Base-by-base conservation (phyloP, 2,113 vertebrate genomes). In the Lagopus leucura region DNA sequence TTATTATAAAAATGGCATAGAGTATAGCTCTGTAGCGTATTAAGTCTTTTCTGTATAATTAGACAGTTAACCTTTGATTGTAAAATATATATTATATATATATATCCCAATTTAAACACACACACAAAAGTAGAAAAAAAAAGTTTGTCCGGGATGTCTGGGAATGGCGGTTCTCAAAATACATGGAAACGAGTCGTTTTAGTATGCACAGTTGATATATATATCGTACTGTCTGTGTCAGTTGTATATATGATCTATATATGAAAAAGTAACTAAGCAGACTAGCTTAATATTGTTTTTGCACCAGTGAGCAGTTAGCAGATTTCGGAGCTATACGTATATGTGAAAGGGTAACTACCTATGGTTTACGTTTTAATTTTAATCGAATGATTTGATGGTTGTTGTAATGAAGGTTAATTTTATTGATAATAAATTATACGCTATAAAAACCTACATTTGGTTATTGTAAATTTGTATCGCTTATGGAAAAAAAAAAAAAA, bases 401-500 rank as follows among this genome's bases (percentile, higher is more conserved):
- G 93, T 92, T 98, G 97, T 98, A 98, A 98, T 97, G 97, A 96
- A 97, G 85, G 97, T 95, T 97, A 98, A 98, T 98, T 97, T 98
- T 98, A 98, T 98, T 98, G 97, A 97, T 97, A 98, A 98, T 98
- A 98, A 98, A 98, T 98, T 98, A 98, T 98, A 97, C 96, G 74
- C 92, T 97, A 96, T 97, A 95, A 97, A 98, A 97, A 36, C 80
- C 84, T 65, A 89, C 97, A 96, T 96, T 97, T 97, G 97, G 95
- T 97, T 97, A 97, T 96, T 95, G 97, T 97, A 98, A 96, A 97
- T 98, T 97, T 98, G 92, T 98, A 98, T 95, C 88, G 8, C 96
- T 97, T 95, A 91, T 57, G 12, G n/a, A n/a, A n/a, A 6, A 72
- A 82, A 79, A 89, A 78, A 86, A 38, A 38, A 38, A 80, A 73